phyloP scores from a whole-genome alignment of 2,888 invertebrate species.

The Erebia epiphron region DNA sequence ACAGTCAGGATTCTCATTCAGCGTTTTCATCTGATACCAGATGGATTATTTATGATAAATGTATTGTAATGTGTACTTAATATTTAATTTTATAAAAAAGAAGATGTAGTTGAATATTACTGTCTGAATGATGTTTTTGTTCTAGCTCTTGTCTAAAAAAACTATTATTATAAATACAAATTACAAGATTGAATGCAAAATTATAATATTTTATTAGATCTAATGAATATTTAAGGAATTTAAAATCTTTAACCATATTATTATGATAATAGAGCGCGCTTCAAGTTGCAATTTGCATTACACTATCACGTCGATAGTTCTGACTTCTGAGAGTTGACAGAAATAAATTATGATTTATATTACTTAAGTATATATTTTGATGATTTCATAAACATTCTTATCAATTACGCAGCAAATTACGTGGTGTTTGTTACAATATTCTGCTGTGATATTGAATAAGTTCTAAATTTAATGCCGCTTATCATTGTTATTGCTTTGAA shows the following conservation, averaged over 20 bases:
- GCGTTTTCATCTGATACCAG: background rate
- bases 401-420: slow-evolving; percentile 13
- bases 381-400: slow-evolving; percentile 36
- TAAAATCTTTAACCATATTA: background rate
- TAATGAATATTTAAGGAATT: background rate
- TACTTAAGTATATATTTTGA: slow-evolving; percentile 32
- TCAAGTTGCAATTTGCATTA: background rate
- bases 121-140: background rate
- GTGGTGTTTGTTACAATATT: slow-evolving; percentile 7
- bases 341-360: slow-evolving; percentile 30
- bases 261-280: background rate
- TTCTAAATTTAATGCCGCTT: slow-evolving; percentile 21
- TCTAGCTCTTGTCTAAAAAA: background rate
- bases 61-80: no score
- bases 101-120: background rate
- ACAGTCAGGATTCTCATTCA: background rate
- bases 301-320: background rate
- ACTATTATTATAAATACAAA: background rate
- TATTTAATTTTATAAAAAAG: no score
- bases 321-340: slow-evolving; percentile 20
- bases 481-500: slow-evolving; percentile 18
- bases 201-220: background rate
- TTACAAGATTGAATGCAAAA: background rate
- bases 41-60: background rate
- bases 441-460: slow-evolving; percentile 13